Evolutionary conservation across 1,140 invertebrate species (phyloP).

Genomic region (Lamellibrachia luymesi): DNA sequence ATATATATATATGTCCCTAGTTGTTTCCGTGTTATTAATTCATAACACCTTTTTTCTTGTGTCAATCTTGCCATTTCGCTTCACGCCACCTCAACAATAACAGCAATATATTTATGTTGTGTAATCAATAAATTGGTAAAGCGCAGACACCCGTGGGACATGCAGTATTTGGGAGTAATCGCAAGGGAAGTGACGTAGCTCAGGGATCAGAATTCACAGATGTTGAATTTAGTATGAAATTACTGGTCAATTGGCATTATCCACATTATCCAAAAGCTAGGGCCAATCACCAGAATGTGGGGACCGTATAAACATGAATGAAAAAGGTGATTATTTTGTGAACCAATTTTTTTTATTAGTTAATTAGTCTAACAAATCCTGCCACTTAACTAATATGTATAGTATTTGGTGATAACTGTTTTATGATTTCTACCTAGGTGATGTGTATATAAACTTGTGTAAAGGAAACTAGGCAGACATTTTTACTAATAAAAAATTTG

Average conservation of each 20-base stretch:
- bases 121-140: background rate
- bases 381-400: background rate
- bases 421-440: too few relatives aligned
- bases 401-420: too few relatives aligned
- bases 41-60: background rate
- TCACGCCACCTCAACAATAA: background rate
- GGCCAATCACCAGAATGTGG: too few relatives aligned
- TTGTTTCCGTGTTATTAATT: background rate
- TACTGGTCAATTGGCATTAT: background rate
- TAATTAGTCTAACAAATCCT: background rate
- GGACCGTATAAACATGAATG: too few relatives aligned
- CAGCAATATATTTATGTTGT: background rate
- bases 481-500: background rate
- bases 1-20: background rate
- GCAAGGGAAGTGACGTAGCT: background rate
- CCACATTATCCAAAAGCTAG: background rate
- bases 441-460: background rate
- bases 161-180: too few relatives aligned
- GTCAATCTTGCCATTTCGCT: background rate
- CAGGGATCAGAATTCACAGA: background rate
- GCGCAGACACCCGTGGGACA: background rate
- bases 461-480: background rate
- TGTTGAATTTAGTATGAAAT: background rate
- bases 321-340: too few relatives aligned
- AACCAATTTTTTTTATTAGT: too few relatives aligned